Evolutionary conservation across 2,888 invertebrate genomes (phyloP), one percentile per base, ranked within the genome.

Genomic region (Mythimna impura): DNA sequence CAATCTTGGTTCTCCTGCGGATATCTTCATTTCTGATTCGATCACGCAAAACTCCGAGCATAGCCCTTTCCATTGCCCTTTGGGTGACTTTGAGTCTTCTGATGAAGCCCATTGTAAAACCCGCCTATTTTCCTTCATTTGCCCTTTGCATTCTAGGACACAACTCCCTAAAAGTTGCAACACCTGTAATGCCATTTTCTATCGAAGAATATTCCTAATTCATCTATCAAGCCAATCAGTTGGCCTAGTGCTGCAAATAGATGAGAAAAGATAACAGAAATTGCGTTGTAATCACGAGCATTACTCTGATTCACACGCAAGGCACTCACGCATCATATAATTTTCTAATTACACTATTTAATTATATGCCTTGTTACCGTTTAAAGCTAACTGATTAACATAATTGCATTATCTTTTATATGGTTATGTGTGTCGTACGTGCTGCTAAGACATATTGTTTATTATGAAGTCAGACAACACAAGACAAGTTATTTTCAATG

Each of bases 261-360:
- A 58, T 25, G 36, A 54, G 17, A 52, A 34, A 4, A 73, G 47
- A 62, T 76, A 76, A 62, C 43, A 61, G 14, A 64, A 66, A 65
- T 71, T 67, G 43, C 70, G 50, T 43, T 71, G 60, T 70, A 73
- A 73, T 66, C 58, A 60, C 54, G 63, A 57, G 73, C 69, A 70
- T 80, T 75, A 83, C 83, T 83, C 62, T 47, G 61, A 68, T 81
- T 81, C 80, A 79, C 83, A 81, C 84, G 81, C 81, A 50, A 76
- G 43, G 52, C 73, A 58, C 81, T 81, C 84, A 81, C 70, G 84
- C 84, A 57, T 80, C 76, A 67, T 74, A 84, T 76, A 30, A 76
- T 84, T 80, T 84, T 83, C 70, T 81, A 84, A 84, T 73, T 84
- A 80, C 62, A 71, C 73, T 63, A 71, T 55, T 52, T 71, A 70